phyloP scores from a whole-genome alignment of 64 coral and sea anemone species.

The Montipora foliosa region DNA sequence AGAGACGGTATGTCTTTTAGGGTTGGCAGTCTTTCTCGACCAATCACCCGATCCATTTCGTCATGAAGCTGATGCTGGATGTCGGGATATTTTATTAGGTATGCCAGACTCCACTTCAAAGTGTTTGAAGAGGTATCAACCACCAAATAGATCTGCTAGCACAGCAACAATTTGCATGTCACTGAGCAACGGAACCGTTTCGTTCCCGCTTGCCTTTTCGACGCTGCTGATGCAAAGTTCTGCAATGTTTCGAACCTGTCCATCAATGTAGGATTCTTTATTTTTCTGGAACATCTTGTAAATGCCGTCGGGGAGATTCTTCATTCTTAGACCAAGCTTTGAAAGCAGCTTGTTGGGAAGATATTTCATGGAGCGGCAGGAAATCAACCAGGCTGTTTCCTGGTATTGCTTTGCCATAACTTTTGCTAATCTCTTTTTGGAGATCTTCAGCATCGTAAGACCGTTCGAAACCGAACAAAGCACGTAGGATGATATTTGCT shows the following conservation, averaged over 20 bases:
- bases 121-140: constrained; percentile 51
- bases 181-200: background rate
- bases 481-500: constrained; percentile 56
- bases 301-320: background rate
- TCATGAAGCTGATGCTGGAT: constrained; percentile 67
- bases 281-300: constrained; percentile 65
- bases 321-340: constrained; percentile 8
- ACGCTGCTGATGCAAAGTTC: background rate
- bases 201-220: background rate
- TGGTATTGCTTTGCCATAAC: constrained; percentile 50
- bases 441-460: constrained; percentile 47
- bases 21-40: constrained; percentile 31
- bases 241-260: background rate
- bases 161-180: background rate
- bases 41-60: constrained; percentile 73
- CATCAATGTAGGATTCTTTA: constrained; percentile 60
- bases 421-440: constrained; percentile 24
- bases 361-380: constrained; percentile 64
- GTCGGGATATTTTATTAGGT: constrained; percentile 73
- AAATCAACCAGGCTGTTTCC: constrained; percentile 72
- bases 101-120: constrained; percentile 11
- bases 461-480: constrained; percentile 47
- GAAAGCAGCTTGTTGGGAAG: constrained; percentile 60
- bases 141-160: background rate
- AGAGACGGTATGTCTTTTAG: constrained; percentile 65